Evolutionary conservation across 2,888 invertebrate species (phyloP).

Genomic region (Lithophane semibrunnea): DNA sequence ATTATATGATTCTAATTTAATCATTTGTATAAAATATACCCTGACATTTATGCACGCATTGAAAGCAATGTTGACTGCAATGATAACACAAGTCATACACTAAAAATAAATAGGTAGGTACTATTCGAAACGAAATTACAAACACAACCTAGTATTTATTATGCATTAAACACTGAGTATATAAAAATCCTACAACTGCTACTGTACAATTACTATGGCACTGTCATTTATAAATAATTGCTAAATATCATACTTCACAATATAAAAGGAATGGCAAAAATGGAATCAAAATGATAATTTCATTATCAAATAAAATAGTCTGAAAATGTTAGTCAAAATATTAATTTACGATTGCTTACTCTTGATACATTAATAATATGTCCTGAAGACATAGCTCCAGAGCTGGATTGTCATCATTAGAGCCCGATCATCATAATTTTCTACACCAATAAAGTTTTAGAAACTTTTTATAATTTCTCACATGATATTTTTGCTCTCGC

Average conservation of each 20-base stretch:
- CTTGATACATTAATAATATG: constrained; percentile 42
- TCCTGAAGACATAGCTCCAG: constrained; percentile 50
- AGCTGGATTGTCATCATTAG: constrained; percentile 81
- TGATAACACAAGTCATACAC: constrained; percentile 28
- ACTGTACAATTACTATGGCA: constrained; percentile 79
- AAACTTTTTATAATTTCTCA: constrained; percentile 69
- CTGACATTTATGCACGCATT: background rate
- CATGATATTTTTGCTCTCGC: constrained; percentile 61
- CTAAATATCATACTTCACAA: constrained; percentile 59
- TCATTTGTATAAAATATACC: background rate
- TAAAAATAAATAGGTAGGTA: constrained; percentile 44
- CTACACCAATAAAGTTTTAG: constrained; percentile 68
- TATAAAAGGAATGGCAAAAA: constrained; percentile 65
- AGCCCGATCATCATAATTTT: constrained; percentile 69
- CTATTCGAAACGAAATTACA: constrained; percentile 30
- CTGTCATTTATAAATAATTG: constrained; percentile 71
- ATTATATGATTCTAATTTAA: background rate
- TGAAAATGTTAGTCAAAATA: constrained; percentile 42
- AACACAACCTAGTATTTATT: constrained; percentile 55
- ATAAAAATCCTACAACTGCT: constrained; percentile 63
- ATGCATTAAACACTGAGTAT: constrained; percentile 62
- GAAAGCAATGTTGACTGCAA: constrained; percentile 8
- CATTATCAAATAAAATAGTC: constrained; percentile 58
- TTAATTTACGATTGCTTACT: constrained; percentile 57
- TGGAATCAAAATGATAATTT: constrained; percentile 64